Conservation (phyloP, 2,797 vertebrate species). For the Fundulus diaphanus region DNA sequence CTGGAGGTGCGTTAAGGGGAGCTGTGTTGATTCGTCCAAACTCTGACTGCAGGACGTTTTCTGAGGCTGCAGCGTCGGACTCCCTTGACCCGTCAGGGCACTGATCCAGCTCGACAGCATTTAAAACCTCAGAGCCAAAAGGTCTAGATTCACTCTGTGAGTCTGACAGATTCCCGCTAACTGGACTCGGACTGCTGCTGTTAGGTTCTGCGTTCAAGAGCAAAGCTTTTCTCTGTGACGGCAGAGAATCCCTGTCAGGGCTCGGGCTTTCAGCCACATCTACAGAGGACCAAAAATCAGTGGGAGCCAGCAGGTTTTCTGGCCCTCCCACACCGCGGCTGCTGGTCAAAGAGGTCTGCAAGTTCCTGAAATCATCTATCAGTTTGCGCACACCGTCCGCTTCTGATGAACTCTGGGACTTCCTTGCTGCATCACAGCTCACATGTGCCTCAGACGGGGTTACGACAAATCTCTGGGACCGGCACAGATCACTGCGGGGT, state of each 20-base stretch:
- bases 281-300: constrained; percentile 85
- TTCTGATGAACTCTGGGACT: constrained; percentile 16
- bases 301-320: constrained; percentile 72
- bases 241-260: constrained; percentile 45
- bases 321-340: constrained; percentile 68
- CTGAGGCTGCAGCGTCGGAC: not conserved
- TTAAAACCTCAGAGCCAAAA: constrained; percentile 50
- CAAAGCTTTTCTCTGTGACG: constrained; percentile 36
- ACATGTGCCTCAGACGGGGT: constrained; percentile 84
- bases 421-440: constrained; percentile 63
- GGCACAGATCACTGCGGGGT: constrained; percentile 63
- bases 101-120: constrained; percentile 51
- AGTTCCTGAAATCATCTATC: constrained; percentile 52
- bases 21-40: constrained; percentile 12
- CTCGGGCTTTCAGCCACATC: constrained; percentile 77
- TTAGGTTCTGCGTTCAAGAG: constrained; percentile 55
- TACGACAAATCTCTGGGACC: constrained; percentile 68
- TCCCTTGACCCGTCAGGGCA: constrained; percentile 24
- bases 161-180: constrained; percentile 61
- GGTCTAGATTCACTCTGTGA: constrained; percentile 41
- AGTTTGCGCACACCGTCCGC: constrained; percentile 32
- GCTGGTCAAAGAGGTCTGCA: constrained; percentile 46
- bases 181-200: constrained; percentile 51
- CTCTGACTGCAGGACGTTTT: constrained; percentile 3
- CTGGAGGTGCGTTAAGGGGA: constrained; percentile 1